Evolutionary conservation across 2,113 vertebrate genomes (phyloP).

Genomic region (Phrynosoma platyrhinos): DNA sequence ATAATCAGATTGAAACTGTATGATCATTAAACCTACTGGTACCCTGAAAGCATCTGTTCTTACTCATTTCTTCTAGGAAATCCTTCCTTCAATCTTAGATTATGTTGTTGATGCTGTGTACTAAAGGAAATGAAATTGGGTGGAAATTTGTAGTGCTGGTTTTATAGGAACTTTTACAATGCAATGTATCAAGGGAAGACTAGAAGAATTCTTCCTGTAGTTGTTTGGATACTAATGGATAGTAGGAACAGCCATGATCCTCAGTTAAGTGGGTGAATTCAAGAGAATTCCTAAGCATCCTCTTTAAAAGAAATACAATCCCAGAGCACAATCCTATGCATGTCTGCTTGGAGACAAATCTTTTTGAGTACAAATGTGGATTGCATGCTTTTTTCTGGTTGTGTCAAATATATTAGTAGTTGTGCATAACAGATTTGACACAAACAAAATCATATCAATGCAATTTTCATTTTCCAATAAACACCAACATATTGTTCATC

Average conservation of each 20-base stretch:
- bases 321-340: conserved; percentile 9
- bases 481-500: conserved; percentile 19
- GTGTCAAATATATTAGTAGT: conserved; percentile 29
- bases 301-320: conserved; percentile 50
- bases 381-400: neutral
- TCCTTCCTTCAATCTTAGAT: conserved; percentile 1
- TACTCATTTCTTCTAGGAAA: neutral
- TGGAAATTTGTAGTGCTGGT: neutral
- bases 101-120: neutral
- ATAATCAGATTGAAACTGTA: neutral
- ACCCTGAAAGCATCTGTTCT: conserved; percentile 15
- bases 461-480: conserved; percentile 62
- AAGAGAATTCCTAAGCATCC: neutral
- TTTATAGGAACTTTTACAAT: neutral
- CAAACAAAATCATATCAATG: conserved; percentile 62
- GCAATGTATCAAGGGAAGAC: neutral
- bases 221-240: neutral
- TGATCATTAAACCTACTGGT: neutral
- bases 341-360: neutral
- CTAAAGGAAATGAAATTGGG: conserved; percentile 1
- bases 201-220: neutral
- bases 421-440: conserved; percentile 57
- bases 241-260: conserved; percentile 15
- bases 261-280: neutral
- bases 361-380: neutral